Percentiles rank a stretch among this genome's conserved stretches.
phyloP scores from a whole-genome alignment of 30 jellyfish, hydroid and myxozoan genomes.

The Cassiopea xamachana region DNA sequence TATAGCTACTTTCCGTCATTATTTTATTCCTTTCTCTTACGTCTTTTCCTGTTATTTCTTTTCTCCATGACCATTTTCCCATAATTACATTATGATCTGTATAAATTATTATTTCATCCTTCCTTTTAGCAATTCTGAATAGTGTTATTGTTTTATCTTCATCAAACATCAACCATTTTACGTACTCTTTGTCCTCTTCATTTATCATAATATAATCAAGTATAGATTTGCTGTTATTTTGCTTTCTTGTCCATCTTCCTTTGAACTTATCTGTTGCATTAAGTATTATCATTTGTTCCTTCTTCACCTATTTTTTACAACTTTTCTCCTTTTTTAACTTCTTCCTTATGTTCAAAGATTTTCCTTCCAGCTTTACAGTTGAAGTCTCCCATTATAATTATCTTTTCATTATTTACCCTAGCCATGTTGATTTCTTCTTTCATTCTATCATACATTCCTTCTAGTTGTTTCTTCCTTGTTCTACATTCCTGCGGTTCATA shows the following conservation, averaged over 20 bases:
- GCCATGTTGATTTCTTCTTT: no score
- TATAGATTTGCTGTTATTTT: neutral
- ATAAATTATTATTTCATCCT: neutral
- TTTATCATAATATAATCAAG: constrained; percentile 31
- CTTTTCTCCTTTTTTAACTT: neutral
- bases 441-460: no score
- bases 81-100: neutral
- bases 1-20: no score
- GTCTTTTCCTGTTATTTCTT: neutral
- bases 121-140: neutral
- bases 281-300: constrained; percentile 5
- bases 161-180: constrained; percentile 7
- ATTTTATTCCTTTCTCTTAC: neutral
- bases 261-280: neutral
- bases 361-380: no score
- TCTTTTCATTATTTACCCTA: no score
- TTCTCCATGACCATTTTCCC: neutral
- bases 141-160: constrained; percentile 15
- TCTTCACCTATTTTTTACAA: constrained; percentile 9
- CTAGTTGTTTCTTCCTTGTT: no score
- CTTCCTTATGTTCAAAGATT: neutral
- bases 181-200: neutral
- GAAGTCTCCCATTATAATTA: no score
- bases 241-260: constrained; percentile 53
- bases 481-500: no score